These are phyloP conservation scores for Eupithecia pulchellata DNA, from an alignment of 2,888 invertebrate genomes.

Conservation along the genomic window DNA sequence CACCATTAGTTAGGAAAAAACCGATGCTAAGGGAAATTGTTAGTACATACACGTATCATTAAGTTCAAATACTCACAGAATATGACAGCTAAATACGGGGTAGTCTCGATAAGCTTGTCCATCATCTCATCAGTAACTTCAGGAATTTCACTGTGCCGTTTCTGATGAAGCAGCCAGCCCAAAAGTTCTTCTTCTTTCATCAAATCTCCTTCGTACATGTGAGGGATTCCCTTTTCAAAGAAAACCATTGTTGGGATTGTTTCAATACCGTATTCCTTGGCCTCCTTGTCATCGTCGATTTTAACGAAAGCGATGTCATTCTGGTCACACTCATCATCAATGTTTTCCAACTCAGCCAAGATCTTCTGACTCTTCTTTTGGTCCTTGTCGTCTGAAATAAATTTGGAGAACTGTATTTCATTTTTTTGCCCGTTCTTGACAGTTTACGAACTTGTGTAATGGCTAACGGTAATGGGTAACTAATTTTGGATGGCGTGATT, in stretches of 20 bases:
- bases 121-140: conserved; percentile 97
- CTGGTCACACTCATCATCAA: conserved; percentile 96
- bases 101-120: conserved; percentile 93
- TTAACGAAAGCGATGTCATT: conserved; percentile 96
- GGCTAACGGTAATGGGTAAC: conserved; percentile 21
- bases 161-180: conserved; percentile 96
- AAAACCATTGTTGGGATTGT: conserved; percentile 92
- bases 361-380: conserved; percentile 96
- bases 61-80: conserved; percentile 90
- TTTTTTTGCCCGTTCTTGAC: conserved; percentile 81
- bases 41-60: no score
- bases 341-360: conserved; percentile 93
- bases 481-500: conserved; percentile 32
- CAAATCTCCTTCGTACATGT: conserved; percentile 92
- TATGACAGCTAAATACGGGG: conserved; percentile 93
- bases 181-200: conserved; percentile 95
- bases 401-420: conserved; percentile 80
- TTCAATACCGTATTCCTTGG: conserved; percentile 95
- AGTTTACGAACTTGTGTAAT: conserved; percentile 55
- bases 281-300: conserved; percentile 94
- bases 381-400: conserved; percentile 92
- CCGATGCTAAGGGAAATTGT: background rate
- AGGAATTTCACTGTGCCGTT: conserved; percentile 95
- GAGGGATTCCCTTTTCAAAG: conserved; percentile 90
- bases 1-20: background rate